Base-by-base conservation (phyloP, 2,888 invertebrate species). In the Apotomis turbidana region DNA sequence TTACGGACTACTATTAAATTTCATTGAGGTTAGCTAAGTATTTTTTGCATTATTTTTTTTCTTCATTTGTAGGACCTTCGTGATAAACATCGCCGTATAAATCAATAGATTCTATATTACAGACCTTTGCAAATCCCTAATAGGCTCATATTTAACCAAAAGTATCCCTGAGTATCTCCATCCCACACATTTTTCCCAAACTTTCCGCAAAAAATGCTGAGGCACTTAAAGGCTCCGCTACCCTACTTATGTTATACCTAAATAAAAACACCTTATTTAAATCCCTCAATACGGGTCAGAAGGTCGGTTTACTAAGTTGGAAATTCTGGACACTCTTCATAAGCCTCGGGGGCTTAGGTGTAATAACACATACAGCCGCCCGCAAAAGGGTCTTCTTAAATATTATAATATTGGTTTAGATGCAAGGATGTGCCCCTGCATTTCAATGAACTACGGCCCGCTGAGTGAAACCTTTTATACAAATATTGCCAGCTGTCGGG, bases 361-460 rank as follows among this genome's bases (percentile, higher is more conserved):
- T 68, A 71, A 71, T 71, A 68, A 62, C 71, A 62, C 68, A 71
- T 68, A 68, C 68, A 61, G 68, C 68, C 68, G 55, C 49, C 71
- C 71, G 54, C 49, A 15, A 44, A 68, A 62, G 71, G 71, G 71
- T 71, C 68, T 38, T 61, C 51, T 58, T 68, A 51, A 71, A 62
- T 51, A 71, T 71, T 71, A 68, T 68, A 71, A 71, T 71, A 71
- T 71, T 71, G 67, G 57, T 68, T 71, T 62, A 62, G 71, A 71
- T 71, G 71, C 71, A 71, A 60, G 55, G 55, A 61, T 71, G 71
- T 68, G 71, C 68, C 58, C 51, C 71, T 62, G 71, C 71, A 71
- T 71, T 68, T 71, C 67, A 71, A 71, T 71, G 68, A 68, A 52
- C 36, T 49, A 15, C 12, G 38, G 55, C 54, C 55, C 55, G 52